Evolutionary conservation across 2,888 invertebrate genomes (phyloP), one percentile per base, ranked within the genome.

Genomic region (Ethmia dodecea): DNA sequence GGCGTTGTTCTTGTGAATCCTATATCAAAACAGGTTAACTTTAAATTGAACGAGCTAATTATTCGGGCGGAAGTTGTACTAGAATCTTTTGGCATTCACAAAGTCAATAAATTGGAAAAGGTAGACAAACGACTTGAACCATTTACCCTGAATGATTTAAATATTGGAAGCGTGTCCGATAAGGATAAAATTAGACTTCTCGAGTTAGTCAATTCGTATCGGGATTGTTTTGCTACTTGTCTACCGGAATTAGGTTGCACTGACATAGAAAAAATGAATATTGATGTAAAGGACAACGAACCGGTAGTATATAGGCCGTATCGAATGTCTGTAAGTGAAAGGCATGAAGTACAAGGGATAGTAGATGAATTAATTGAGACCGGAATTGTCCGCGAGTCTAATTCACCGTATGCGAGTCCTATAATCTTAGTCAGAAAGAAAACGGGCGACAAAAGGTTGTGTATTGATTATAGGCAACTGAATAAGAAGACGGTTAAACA

Each of bases 401-500:
- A n/a, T 1, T 41, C 38, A 8, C 13, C 22, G 2, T 38, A 38
- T 31, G 33, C 38, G 1, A 31, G 28, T 1, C 40, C 37, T 1
- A 35, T 40, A 5, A 13, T 40, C 8, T 13, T 40, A 3, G 40
- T 40, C 1, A 30, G 18, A n/a, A 43, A 43, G 18, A 35, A 33
- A 15, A 31, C 41, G n/a, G 43, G 55, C 43, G 6, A 35, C 18
- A 8, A 18, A 1, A 18, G 18, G 9, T 9, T 18, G 9, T 18
- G 18, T 9, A 9, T 18, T 8, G 18, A 18, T 18, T 18, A 18
- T 18, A 18, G 18, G 18, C 5, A 18, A 18, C 18, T 18, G 18
- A 18, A 18, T 9, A 18, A 9, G 6, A 8, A 8, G 9, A 18
- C 18, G 18, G 9, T 8, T 9, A 18, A 18, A 9, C 6, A 18